Base-by-base conservation (phyloP, 2,888 invertebrate species). In the Aphidoletes aphidimyza region DNA sequence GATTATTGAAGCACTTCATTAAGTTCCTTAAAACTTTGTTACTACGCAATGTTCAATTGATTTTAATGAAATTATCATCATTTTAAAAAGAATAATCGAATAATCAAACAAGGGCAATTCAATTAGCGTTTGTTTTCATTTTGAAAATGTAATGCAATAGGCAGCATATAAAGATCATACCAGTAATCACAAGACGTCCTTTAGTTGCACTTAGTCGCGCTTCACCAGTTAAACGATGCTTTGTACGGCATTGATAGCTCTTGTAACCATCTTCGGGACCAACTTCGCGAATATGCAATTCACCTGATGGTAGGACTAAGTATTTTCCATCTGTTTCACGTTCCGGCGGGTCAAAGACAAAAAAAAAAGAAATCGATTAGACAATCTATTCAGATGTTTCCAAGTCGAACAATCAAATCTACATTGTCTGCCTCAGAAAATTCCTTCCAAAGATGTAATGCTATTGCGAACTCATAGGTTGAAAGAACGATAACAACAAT, bases 251-350 rank as follows among this genome's bases (percentile, higher is more conserved):
- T 91, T 97, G 97, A 89, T 97, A 97, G 86, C 96, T 95, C 91
- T 97, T 96, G 91, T 96, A 96, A 86, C 97, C 97, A 90, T 98
- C 98, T 90, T 97, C 97, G 86, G 96, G 96, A 90, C 96, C 96
- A 86, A 98, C 97, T 92, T 98, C 97, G 89, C 96, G 94, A 88
- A 98, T 97, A 90, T 98, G 98, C 86, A 98, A 92, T 91, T 98
- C 98, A 86, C 98, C 98, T 88, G 97, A 96, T 87, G 97, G 96
- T 86, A 98, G 92, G 81, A 98, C 97, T 90, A 98, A 93, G 89
- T 97, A 97, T 93, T 98, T 97, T 87, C 97, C 97, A 91, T 97
- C 98, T 98, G 92, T 78, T 26, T 34, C 2, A 83, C 39, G 6
- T 6, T 37, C 2, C 8, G 14, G 6, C 9, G 26, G 34, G 36